Conservation (phyloP, 2,797 vertebrate species). For the Sebastes itinus region DNA sequence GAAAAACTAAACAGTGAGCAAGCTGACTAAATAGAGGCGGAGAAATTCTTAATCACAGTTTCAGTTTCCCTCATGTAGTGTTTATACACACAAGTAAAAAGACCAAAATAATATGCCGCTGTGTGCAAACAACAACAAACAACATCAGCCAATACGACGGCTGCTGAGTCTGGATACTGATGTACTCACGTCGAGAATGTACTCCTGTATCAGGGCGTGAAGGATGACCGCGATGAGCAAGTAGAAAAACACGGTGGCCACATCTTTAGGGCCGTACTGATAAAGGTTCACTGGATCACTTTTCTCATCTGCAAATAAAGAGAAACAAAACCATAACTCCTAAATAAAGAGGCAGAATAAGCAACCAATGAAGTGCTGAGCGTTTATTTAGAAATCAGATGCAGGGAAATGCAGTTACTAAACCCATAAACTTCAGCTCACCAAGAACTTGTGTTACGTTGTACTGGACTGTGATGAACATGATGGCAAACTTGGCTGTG, state of each 20-base stretch:
- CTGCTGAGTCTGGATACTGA: not conserved
- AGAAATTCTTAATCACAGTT: not conserved
- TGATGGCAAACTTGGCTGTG: slow-evolving; percentile 83
- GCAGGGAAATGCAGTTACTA: not conserved
- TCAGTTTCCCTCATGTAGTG: not conserved
- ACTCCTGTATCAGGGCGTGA: slow-evolving; percentile 89
- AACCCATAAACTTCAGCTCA: slow-evolving; percentile 53
- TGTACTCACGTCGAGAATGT: slow-evolving; percentile 87
- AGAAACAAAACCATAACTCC: not conserved
- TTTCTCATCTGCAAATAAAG: slow-evolving; percentile 74
- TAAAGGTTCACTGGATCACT: slow-evolving; percentile 82
- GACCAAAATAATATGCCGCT: not conserved
- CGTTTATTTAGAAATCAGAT: not conserved
- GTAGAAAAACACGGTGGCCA: slow-evolving; percentile 89
- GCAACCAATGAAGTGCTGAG: not conserved
- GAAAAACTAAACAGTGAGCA: not conserved
- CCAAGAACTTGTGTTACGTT: slow-evolving; percentile 85
- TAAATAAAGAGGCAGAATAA: not conserved
- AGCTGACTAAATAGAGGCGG: not conserved
- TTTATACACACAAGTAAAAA: not conserved
- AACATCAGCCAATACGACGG: not conserved
- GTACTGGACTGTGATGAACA: slow-evolving; percentile 89
- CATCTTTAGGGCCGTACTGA: slow-evolving; percentile 86
- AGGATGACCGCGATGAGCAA: slow-evolving; percentile 87
- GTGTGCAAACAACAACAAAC: not conserved